Percentiles rank a stretch among this genome's conserved stretches.
Conservation (phyloP, 2,888 invertebrate species). For the Orchesella flavescens region DNA sequence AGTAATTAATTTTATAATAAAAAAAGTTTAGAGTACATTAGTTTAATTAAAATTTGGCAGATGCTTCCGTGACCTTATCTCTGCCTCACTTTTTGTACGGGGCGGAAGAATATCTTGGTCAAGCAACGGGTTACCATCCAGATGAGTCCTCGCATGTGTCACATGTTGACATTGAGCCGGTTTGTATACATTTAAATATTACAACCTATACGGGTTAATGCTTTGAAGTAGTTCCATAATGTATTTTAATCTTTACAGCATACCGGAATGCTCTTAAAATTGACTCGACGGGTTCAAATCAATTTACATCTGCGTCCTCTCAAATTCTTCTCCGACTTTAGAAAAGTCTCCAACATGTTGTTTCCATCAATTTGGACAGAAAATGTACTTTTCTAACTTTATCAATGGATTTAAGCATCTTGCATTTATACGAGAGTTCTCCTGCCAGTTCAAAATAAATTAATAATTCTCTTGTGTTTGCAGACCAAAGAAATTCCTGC, state of each 20-base stretch:
- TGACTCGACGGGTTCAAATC: not conserved
- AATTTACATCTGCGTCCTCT: conserved; percentile 32
- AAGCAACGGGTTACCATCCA: conserved; percentile 15
- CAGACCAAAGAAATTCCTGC: conserved; percentile 6
- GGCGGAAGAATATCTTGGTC: not conserved
- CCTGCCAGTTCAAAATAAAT: not conserved
- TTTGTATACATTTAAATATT: not conserved
- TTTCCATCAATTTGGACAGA: conserved; percentile 36
- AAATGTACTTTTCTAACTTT: not conserved
- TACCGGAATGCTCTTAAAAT: conserved; percentile 11
- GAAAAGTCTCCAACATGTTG: conserved; percentile 11
- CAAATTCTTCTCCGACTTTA: conserved; percentile 1
- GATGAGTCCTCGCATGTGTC: not conserved
- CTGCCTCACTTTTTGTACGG: conserved; percentile 31
- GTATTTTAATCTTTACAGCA: not conserved
- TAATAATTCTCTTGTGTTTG: not conserved
- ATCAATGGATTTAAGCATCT: too few species aligned
- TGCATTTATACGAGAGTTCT: too few species aligned
- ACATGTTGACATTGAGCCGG: conserved; percentile 34
- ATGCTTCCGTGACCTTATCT: conserved; percentile 18
- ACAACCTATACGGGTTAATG: too few species aligned
- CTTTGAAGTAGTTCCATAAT: not conserved
- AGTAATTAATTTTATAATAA: not conserved
- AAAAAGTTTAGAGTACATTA: too few species aligned
- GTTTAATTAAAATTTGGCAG: not conserved